These are phyloP conservation scores for Eueremaeus valkanovi DNA, from an alignment of 2,888 invertebrate species.

Conservation along the genomic window DNA sequence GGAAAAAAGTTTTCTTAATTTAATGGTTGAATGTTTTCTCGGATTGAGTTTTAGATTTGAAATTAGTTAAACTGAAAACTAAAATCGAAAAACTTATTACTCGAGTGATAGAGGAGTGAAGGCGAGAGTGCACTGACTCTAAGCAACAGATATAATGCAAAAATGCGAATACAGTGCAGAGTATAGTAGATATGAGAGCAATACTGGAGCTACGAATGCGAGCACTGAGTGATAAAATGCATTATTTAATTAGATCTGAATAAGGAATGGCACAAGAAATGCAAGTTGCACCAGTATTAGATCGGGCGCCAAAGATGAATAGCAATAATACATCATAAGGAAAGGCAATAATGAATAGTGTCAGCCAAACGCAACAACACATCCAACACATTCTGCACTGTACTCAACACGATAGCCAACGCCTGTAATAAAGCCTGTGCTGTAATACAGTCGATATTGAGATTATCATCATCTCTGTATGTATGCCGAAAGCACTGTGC, in stretches of 20 bases:
- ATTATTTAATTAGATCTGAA: constrained; percentile 18
- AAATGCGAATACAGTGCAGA: background rate
- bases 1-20: background rate
- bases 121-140: background rate
- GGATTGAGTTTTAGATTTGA: background rate
- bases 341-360: constrained; percentile 6
- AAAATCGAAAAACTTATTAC: background rate
- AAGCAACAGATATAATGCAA: constrained; percentile 21
- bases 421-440: no score
- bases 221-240: background rate
- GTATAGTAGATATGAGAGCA: no score
- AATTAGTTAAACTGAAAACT: background rate
- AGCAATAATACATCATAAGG: constrained; percentile 15
- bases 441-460: background rate
- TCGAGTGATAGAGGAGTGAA: background rate
- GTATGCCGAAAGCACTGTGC: background rate
- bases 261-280: background rate
- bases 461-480: background rate
- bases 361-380: background rate
- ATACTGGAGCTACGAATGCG: background rate
- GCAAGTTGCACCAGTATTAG: background rate
- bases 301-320: background rate
- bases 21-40: background rate
- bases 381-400: no score
- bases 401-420: no score